A percentile compares a stretch with the other conserved stretches of the same genome.
These are phyloP conservation scores for Threskiornis aethiopicus DNA, from an alignment of 2,797 vertebrate genomes.

Conservation along the genomic window DNA sequence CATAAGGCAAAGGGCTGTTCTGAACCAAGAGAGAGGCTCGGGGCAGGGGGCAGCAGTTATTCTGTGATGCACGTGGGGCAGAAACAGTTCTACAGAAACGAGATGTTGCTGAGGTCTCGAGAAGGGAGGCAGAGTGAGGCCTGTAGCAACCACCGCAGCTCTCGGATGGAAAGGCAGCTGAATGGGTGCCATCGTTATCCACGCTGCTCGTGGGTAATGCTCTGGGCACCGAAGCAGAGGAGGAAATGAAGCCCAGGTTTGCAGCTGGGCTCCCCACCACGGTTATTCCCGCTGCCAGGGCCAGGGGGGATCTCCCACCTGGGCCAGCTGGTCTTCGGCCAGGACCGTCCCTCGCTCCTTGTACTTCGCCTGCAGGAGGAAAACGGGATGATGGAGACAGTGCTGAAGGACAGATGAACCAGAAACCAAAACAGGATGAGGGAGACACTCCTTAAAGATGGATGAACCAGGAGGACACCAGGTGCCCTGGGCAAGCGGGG, in stretches of 20 bases:
- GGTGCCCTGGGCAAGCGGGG: too few relatives aligned
- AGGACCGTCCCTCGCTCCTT: slow-evolving; percentile 94
- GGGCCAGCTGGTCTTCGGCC: slow-evolving; percentile 92
- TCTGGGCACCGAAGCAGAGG: accelerated
- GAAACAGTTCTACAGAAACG: neutral
- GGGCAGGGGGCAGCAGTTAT: neutral
- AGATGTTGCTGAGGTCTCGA: neutral
- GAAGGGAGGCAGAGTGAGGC: neutral
- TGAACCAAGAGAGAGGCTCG: neutral
- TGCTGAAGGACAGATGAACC: accelerated
- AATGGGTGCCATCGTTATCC: accelerated
- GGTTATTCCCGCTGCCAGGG: neutral
- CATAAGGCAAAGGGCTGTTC: neutral
- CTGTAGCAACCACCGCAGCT: neutral
- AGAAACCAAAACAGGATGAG: accelerated
- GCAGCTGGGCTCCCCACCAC: accelerated
- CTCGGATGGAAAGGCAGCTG: neutral
- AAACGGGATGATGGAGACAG: neutral
- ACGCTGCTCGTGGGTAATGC: accelerated
- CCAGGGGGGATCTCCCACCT: slow-evolving; percentile 72
- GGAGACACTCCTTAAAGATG: accelerated
- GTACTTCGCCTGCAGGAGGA: slow-evolving; percentile 87
- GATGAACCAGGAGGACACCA: too few relatives aligned
- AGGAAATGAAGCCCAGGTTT: neutral
- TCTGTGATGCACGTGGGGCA: accelerated